Percentiles rank a stretch among this genome's conserved stretches.
Evolutionary conservation across 2,888 invertebrate genomes (phyloP).

Genomic region (Globia sparganii): DNA sequence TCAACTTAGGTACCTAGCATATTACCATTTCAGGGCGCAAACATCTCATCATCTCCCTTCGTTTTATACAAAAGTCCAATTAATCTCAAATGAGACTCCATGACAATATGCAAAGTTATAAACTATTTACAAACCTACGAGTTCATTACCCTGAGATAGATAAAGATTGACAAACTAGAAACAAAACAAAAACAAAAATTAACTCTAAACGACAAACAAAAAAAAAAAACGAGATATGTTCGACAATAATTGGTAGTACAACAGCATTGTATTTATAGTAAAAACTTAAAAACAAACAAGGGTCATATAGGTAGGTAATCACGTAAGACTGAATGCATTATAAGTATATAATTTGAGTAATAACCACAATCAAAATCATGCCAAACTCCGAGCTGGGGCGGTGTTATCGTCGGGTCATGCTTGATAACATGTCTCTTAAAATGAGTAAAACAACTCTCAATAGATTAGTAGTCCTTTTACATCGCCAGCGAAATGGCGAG

Average conservation of each 20-base stretch:
- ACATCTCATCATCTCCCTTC: neutral
- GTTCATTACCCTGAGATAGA: slow-evolving; percentile 22
- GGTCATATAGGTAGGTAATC: neutral
- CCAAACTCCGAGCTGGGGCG: slow-evolving; percentile 56
- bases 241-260: neutral
- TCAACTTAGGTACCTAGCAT: neutral
- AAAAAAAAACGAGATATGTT: neutral
- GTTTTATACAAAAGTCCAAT: too few species aligned
- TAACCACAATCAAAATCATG: slow-evolving; percentile 61
- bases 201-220: neutral
- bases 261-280: too few species aligned
- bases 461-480: slow-evolving; percentile 63
- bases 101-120: neutral
- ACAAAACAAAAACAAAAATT: neutral
- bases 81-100: neutral
- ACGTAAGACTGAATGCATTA: slow-evolving; percentile 31
- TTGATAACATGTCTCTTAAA: slow-evolving; percentile 65
- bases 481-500: slow-evolving; percentile 70
- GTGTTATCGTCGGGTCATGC: slow-evolving; percentile 69
- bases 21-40: neutral
- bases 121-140: neutral
- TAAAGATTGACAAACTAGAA: slow-evolving; percentile 11
- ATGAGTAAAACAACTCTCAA: slow-evolving; percentile 61
- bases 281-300: neutral
- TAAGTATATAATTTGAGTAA: slow-evolving; percentile 52